Evolutionary conservation across 2,797 vertebrate genomes (phyloP).

Genomic region (Coluber constrictor): DNA sequence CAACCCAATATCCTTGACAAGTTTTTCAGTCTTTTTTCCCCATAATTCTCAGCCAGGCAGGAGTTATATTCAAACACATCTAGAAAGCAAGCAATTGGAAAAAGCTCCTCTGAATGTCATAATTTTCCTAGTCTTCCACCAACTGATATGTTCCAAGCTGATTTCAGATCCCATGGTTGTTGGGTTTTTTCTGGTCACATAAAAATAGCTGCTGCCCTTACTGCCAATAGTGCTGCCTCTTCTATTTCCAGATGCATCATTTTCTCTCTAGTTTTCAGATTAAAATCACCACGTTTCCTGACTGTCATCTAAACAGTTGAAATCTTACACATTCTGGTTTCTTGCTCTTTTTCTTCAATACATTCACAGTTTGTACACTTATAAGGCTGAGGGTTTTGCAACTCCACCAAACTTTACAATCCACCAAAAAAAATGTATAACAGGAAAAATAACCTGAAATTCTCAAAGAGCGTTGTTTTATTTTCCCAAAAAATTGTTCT

Average conservation of each 20-base stretch:
- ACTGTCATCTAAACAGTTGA: neutral
- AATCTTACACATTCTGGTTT: neutral
- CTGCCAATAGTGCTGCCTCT: neutral
- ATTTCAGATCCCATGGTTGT: neutral
- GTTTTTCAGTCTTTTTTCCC: neutral
- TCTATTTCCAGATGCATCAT: neutral
- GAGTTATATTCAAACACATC: neutral
- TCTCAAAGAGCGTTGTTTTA: neutral
- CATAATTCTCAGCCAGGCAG: neutral
- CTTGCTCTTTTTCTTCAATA: neutral
- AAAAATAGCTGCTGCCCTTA: neutral
- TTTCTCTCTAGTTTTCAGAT: neutral
- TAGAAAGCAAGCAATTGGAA: neutral
- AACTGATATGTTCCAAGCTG: neutral
- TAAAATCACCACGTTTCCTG: neutral
- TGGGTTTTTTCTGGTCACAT: neutral
- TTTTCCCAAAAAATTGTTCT: neutral
- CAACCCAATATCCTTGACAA: neutral
- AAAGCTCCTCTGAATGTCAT: neutral
- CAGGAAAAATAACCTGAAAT: neutral
- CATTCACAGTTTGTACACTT: neutral
- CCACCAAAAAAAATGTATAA: neutral
- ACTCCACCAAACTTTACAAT: neutral
- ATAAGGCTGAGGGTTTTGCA: neutral
- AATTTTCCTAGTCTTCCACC: neutral